A percentile compares a stretch with the other conserved stretches of the same genome.
Evolutionary conservation across 2,113 vertebrate genomes (phyloP).

Genomic region (Cranoglanis bouderius): DNA sequence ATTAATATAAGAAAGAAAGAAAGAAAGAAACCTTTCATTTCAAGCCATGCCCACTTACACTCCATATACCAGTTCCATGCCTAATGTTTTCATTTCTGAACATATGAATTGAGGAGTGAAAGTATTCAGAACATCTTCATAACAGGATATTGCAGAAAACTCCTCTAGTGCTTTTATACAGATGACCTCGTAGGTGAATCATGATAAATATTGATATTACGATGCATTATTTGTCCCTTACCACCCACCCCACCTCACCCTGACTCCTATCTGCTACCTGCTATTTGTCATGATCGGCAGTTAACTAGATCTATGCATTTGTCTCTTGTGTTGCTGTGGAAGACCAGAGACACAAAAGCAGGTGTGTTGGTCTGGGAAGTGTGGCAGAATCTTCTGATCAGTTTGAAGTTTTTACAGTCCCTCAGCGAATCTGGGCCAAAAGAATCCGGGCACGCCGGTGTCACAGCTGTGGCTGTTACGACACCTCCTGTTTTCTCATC

Average conservation of each 20-base stretch:
- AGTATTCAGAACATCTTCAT: not conserved
- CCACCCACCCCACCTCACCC: not conserved
- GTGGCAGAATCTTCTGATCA: not conserved
- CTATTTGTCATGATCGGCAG: not conserved
- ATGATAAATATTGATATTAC: not conserved
- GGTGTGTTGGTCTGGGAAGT: not conserved
- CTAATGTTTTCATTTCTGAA: not conserved
- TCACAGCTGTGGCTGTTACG: not conserved
- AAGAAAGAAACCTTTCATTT: not conserved
- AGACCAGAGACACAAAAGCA: not conserved
- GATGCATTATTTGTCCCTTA: not conserved
- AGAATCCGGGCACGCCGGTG: constrained; percentile 13
- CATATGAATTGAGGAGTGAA: not conserved
- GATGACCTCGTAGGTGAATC: not conserved
- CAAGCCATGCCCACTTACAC: not conserved
- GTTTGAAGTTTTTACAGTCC: not conserved
- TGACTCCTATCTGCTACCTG: not conserved
- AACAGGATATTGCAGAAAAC: not conserved
- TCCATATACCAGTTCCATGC: not conserved
- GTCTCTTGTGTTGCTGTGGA: not conserved
- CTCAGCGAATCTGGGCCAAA: not conserved
- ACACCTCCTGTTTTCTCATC: constrained; percentile 14
- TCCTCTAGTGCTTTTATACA: not conserved
- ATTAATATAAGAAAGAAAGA: not conserved
- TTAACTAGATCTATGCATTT: not conserved